Conservation (phyloP, 2,113 vertebrate genomes). For the Todiramphus chloris region DNA sequence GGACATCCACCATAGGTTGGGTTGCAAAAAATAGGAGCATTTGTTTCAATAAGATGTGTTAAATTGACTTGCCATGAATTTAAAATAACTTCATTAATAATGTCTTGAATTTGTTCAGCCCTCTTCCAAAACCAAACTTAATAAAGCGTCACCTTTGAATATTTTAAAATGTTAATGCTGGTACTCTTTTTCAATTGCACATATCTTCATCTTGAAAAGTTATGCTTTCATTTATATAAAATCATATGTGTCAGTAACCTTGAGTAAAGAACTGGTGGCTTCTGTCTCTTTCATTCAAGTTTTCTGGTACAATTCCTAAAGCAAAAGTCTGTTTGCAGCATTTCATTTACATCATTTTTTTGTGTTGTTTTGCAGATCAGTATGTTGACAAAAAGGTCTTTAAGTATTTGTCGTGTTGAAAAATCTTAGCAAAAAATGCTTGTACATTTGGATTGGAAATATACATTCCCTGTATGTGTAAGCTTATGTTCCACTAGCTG, state of each 20-base stretch:
- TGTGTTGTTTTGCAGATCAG: background rate
- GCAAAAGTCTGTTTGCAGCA: background rate
- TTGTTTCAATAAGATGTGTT: background rate
- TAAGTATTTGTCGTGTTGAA: background rate
- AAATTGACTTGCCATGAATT: background rate
- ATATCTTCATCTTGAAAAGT: background rate
- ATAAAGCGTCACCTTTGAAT: background rate
- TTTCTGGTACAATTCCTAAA: background rate
- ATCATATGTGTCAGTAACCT: background rate
- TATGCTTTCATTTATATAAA: background rate
- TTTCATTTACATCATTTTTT: background rate
- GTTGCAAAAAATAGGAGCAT: background rate
- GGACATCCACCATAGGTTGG: too few relatives aligned
- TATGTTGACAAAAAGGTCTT: background rate
- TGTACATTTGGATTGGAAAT: background rate
- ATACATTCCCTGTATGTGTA: rapidly evolving
- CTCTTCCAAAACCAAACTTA: background rate
- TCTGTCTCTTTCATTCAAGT: background rate
- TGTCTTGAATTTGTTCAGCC: background rate
- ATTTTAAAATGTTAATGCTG: background rate
- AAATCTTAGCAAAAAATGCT: background rate
- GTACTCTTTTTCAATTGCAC: background rate
- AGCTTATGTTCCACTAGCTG: background rate
- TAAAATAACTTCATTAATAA: background rate
- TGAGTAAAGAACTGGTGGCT: background rate